phyloP scores from a whole-genome alignment of 2,888 invertebrate genomes.

The Lycocerus yunnanus region DNA sequence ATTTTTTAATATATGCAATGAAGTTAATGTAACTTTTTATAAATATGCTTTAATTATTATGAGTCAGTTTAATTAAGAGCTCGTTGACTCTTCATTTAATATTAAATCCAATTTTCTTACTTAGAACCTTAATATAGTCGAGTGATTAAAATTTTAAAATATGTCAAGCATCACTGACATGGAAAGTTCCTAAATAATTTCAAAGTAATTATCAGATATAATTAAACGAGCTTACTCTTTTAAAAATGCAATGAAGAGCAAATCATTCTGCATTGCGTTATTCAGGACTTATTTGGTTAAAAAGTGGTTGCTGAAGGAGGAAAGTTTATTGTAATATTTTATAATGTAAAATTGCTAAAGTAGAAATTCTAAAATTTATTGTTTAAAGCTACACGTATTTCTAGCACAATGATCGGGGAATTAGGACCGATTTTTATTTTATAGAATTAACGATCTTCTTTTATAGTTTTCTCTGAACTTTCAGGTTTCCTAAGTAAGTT shows the following conservation, averaged over 20 bases:
- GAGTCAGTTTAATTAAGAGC: no score
- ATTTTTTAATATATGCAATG: constrained; percentile 45
- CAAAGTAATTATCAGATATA: neutral
- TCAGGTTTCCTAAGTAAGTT: neutral
- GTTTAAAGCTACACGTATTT: neutral
- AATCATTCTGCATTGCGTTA: neutral
- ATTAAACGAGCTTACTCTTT: no score
- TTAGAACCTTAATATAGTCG: no score
- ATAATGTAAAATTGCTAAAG: neutral
- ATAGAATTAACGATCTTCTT: neutral
- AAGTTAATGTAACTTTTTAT: neutral
- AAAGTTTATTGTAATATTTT: neutral
- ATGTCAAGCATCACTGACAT: neutral
- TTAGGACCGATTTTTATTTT: neutral
- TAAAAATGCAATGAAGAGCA: neutral
- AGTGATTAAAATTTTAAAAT: no score
- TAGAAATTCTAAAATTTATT: neutral
- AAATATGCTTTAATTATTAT: neutral
- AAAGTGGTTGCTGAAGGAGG: no score
- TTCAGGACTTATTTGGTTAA: neutral
- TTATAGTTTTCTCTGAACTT: neutral
- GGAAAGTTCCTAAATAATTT: neutral
- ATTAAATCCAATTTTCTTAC: no score
- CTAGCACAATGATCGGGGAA: neutral
- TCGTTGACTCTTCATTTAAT: no score